A percentile compares a stretch with the other conserved stretches of the same genome.
These are phyloP conservation scores for Amitus sp. DNA, from an alignment of 2,888 invertebrate species.

Conservation along the genomic window DNA sequence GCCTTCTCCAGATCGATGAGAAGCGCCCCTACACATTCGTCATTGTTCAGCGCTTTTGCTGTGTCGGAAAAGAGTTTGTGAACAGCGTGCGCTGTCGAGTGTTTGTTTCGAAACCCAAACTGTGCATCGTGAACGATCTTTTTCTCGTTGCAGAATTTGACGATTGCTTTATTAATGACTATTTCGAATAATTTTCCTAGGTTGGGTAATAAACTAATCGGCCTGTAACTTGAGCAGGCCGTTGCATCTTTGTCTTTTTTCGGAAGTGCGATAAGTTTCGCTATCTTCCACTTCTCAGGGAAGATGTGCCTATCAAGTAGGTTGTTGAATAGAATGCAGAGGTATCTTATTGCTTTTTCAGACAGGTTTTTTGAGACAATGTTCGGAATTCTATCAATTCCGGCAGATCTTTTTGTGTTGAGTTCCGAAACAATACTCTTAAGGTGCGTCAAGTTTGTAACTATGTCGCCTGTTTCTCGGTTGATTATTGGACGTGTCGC, in stretches of 20 bases:
- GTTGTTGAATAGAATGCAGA: conserved; percentile 32
- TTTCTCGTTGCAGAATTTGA: not conserved
- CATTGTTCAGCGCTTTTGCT: not conserved
- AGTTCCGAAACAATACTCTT: not conserved
- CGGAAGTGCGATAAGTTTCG: conserved; percentile 17
- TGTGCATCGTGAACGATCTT: not conserved
- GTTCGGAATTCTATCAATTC: conserved; percentile 27
- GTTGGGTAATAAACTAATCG: conserved; percentile 25
- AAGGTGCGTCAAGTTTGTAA: too few species aligned
- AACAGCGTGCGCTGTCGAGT: not conserved
- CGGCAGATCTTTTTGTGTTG: conserved; percentile 32
- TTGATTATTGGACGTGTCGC: too few species aligned
- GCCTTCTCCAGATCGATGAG: conserved; percentile 17
- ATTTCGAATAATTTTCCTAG: conserved; percentile 22
- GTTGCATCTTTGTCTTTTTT: conserved; percentile 22
- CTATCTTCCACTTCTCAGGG: conserved; percentile 26
- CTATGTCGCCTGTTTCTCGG: too few species aligned
- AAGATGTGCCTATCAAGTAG: conserved; percentile 20
- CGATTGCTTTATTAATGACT: not conserved
- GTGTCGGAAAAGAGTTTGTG: not conserved
- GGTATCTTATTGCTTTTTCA: not conserved
- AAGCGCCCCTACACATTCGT: not conserved
- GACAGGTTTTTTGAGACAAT: conserved; percentile 30
- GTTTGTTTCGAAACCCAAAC: not conserved
- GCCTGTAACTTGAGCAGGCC: conserved; percentile 18